A percentile compares a stretch with the other conserved stretches of the same genome.
phyloP scores from a whole-genome alignment of 2,888 invertebrate species.

The Myopa tessellatipennis region DNA sequence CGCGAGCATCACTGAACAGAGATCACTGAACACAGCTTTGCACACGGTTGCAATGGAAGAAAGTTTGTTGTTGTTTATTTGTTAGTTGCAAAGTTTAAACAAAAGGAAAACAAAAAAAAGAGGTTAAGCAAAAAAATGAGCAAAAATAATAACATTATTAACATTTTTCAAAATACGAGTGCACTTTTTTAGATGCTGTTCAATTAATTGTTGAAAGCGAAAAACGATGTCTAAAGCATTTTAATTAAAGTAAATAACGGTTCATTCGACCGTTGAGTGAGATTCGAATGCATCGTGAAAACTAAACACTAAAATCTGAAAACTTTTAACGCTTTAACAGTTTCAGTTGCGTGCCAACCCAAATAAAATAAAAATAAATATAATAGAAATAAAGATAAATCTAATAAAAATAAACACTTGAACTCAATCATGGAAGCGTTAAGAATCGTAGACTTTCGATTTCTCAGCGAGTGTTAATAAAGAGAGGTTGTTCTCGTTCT shows the following conservation, averaged over 20 bases:
- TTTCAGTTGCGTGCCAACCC: slow-evolving; percentile 1
- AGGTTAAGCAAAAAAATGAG: neutral
- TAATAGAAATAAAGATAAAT: neutral
- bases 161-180: neutral
- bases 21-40: neutral
- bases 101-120: neutral
- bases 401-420: neutral
- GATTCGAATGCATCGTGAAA: too few species aligned
- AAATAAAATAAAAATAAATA: neutral
- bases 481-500: too few species aligned
- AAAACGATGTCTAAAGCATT: neutral
- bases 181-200: neutral
- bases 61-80: neutral
- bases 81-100: neutral
- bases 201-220: neutral
- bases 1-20: neutral
- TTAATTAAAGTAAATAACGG: neutral
- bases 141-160: neutral
- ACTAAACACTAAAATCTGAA: too few species aligned
- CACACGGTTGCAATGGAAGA: neutral
- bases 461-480: neutral
- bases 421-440: slow-evolving; percentile 3
- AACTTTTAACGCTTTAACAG: slow-evolving; percentile 5
- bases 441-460: slow-evolving; percentile 7
- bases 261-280: slow-evolving; percentile 1